Evolutionary conservation across 2,888 invertebrate species (phyloP), one percentile per base, ranked within the genome.

Genomic region (Apomyelois bistriatella): DNA sequence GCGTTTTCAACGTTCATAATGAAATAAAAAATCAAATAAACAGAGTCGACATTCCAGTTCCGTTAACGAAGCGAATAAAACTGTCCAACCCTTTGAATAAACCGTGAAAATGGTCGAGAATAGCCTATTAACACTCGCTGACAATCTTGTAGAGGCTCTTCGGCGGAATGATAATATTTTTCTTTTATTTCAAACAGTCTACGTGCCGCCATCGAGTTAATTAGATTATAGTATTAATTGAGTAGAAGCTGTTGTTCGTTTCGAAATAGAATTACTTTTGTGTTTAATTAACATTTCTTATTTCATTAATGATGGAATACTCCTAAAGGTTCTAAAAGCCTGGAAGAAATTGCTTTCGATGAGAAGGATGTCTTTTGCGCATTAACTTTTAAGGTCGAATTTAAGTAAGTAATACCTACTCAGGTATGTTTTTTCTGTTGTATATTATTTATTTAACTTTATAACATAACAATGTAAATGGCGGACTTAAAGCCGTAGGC

Each of bases 61-160:
- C 68, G 80, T 74, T 83, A 85, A 85, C 82, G 82, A 84, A 82
- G 79, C 76, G 79, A 81, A 85, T 80, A 83, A 83, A 84, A 82
- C 71, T 77, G 76, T 75, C 74, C 79, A 84, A 78, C 78, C 81
- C 79, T 79, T 83, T 84, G 74, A 79, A 82, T 81, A 83, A 82
- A 80, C 81, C 70, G 78, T 76, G 74, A 71, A 82, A 86, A 80
- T 79, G 78, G 74, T 69, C 71, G 70, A 70, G 76, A 80, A 82
- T 81, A 76, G 85, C 76, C 83, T 82, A 82, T 86, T 85, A 86
- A 79, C 81, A 78, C 79, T 73, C 75, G 63, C 70, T 76, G 83
- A 84, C 82, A 83, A 78, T 82, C 81, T 82, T 80, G 77, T 76
- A 72, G 73, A 74, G 75, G 64, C 75, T 75, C 64, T 70, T 76